These are phyloP conservation scores for Pithys albifrons DNA, from an alignment of 2,113 vertebrate species.

Conservation along the genomic window DNA sequence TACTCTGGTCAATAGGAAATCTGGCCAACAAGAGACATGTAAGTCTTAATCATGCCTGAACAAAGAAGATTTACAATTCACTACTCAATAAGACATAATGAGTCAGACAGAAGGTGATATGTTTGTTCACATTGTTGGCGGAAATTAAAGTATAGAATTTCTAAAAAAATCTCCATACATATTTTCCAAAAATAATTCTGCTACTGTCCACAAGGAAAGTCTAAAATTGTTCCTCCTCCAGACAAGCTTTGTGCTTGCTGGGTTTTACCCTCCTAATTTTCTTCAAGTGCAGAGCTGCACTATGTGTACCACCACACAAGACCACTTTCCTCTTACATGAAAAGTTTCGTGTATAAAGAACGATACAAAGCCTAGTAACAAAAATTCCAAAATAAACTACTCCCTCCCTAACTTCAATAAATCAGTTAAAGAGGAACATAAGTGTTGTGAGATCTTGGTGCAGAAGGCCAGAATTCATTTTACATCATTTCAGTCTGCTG, in stretches of 20 bases:
- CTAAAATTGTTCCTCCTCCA: no score
- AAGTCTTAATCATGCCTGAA: conserved; percentile 44
- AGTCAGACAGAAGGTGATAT: not conserved
- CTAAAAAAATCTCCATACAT: not conserved
- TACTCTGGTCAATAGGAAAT: conserved; percentile 62
- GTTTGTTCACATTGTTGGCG: not conserved
- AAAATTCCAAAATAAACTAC: not conserved
- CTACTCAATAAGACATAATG: not conserved
- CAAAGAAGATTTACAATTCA: conserved; percentile 7
- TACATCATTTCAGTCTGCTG: not conserved
- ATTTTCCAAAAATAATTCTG: not conserved
- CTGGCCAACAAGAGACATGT: conserved; percentile 64
- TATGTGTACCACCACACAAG: no score
- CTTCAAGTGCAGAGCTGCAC: no score
- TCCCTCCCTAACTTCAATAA: not conserved
- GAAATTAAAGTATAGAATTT: not conserved
- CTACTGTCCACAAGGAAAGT: not conserved
- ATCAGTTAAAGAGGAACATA: not conserved
- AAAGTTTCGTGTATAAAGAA: not conserved
- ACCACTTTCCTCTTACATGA: not conserved
- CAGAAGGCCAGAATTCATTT: not conserved
- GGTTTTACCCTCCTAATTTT: no score
- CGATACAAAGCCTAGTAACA: not conserved
- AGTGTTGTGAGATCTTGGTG: not conserved
- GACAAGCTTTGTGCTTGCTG: no score